Conservation (phyloP, 2,797 vertebrate genomes). For the Tragopan temminckii region DNA sequence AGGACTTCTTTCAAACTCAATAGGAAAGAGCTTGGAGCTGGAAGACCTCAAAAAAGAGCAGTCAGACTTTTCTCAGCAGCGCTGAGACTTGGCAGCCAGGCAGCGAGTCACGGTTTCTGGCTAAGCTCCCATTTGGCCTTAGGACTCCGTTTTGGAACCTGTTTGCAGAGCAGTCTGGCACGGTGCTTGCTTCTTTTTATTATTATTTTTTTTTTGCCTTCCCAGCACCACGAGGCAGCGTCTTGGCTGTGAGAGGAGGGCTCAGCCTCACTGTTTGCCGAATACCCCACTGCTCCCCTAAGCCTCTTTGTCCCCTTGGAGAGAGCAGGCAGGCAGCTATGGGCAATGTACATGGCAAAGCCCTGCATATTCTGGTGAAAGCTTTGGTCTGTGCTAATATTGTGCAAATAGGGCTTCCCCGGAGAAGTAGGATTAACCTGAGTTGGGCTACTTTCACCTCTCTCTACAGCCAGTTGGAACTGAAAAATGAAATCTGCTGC, state of each 20-base stretch:
- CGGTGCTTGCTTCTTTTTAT: not conserved
- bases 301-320: not conserved
- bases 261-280: not conserved
- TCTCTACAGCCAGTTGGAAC: not conserved
- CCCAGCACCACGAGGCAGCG: not conserved
- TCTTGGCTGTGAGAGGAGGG: not conserved
- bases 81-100: not conserved
- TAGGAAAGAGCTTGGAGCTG: not conserved
- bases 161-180: not conserved
- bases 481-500: not conserved
- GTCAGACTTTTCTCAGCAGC: not conserved
- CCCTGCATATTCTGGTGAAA: not conserved
- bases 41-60: not conserved
- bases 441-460: not conserved
- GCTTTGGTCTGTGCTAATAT: not conserved
- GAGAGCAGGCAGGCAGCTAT: not conserved
- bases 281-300: not conserved
- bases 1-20: not conserved
- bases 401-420: not conserved
- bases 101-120: accelerated
- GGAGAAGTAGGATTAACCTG: not conserved
- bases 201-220: not conserved
- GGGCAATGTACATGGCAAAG: not conserved
- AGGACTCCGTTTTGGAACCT: not conserved
- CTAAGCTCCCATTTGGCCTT: not conserved